Evolutionary conservation across 64 coral and sea anemone species (phyloP).

Genomic region (Pachyseris speciosa): DNA sequence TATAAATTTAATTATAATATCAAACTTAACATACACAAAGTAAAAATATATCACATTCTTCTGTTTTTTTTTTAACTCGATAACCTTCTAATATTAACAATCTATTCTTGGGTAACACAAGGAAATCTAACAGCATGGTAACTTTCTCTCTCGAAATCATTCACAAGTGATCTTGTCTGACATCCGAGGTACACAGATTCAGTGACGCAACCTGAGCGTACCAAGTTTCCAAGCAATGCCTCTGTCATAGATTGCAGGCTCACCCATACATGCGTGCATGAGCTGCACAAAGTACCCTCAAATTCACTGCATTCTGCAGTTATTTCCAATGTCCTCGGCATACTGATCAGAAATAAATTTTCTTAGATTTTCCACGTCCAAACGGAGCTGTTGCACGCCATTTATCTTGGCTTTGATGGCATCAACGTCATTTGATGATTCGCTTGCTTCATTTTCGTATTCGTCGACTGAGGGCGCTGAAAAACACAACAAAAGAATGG

Average conservation of each 20-base stretch:
- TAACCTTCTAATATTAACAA: too few species aligned
- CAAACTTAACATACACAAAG: neutral
- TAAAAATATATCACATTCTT: too few species aligned
- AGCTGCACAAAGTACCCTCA: neutral
- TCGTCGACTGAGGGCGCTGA: constrained; percentile 34
- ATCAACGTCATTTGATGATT: constrained; percentile 58
- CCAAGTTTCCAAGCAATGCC: neutral
- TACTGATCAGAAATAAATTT: constrained; percentile 90
- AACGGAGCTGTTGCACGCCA: constrained; percentile 72
- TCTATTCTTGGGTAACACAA: too few species aligned
- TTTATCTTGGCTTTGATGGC: constrained; percentile 61
- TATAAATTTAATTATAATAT: neutral
- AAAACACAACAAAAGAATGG: neutral
- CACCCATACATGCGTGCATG: neutral
- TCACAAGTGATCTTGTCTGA: too few species aligned
- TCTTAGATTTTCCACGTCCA: constrained; percentile 83
- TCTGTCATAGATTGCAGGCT: neutral
- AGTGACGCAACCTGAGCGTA: too few species aligned
- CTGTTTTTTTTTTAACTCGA: too few species aligned
- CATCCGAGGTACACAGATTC: too few species aligned
- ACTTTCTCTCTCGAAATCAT: too few species aligned
- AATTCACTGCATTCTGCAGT: constrained; percentile 84
- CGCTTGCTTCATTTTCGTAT: constrained; percentile 50
- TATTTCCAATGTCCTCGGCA: constrained; percentile 92
- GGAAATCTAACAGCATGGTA: too few species aligned